These are phyloP conservation scores for Ramphastos sulfuratus DNA, from an alignment of 2,113 vertebrate genomes.

Conservation along the genomic window DNA sequence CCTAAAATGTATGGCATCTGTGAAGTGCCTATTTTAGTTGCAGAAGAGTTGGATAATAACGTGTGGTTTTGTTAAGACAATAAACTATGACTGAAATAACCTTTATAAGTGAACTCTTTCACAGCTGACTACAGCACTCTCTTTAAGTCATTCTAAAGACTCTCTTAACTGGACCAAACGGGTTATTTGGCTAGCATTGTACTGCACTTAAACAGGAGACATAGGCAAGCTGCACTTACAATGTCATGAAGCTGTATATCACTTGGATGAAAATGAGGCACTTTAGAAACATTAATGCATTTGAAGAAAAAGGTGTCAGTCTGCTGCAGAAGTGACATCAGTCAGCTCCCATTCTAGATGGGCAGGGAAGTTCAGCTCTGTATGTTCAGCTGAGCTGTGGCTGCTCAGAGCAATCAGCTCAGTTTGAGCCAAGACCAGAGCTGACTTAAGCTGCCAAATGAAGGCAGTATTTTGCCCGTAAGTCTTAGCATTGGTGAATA, in stretches of 20 bases:
- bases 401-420: neutral
- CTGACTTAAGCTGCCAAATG: neutral
- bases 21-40: neutral
- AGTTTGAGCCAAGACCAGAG: neutral
- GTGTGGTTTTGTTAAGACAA: neutral
- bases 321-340: neutral
- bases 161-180: neutral
- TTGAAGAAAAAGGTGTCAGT: neutral
- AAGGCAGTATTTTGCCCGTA: neutral
- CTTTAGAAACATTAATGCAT: neutral
- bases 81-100: neutral
- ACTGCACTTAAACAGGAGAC: neutral
- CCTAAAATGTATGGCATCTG: neutral
- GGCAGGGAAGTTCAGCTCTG: neutral
- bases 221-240: neutral
- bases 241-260: neutral
- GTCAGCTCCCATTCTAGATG: neutral
- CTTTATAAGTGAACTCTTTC: neutral
- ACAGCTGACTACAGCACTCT: neutral
- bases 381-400: accelerated
- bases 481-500: neutral
- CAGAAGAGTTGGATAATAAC: neutral
- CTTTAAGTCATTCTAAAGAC: neutral
- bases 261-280: neutral
- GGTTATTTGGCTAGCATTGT: neutral